Base-by-base conservation (phyloP, 2,888 invertebrate genomes). In the Xestoiulus laeticollis region DNA sequence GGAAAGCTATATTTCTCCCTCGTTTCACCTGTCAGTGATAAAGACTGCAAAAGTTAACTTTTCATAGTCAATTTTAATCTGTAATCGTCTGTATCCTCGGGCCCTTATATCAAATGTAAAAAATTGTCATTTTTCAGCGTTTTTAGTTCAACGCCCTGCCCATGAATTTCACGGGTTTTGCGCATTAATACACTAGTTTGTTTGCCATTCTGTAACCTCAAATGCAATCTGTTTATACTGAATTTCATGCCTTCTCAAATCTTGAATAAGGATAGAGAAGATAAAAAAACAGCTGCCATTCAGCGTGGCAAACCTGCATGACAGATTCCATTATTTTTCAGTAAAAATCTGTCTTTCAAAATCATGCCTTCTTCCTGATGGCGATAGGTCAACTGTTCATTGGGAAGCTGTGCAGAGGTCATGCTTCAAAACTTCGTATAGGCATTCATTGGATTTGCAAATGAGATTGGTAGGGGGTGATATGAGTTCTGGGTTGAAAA, bases 121-220 rank as follows among this genome's bases (percentile, higher is more conserved):
- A 78, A 78, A 30, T 78, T 78, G 1, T 26, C 26, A 78, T 78
- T 78, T 30, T 30, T 78, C 78, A 22, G 8, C 30, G 78, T 68
- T 78, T 78, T 68, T 78, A 78, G 78, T 78, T 78, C 78, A 78
- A 26, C 78, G 78, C 78, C 78, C 78, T 78, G 78, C 78, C 78
- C 78, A 78, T 78, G 78, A 78, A 30, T 78, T 78, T 78, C 78
- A 78, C 78, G 78, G 78, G 78, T 78, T 78, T 30, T 26, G 16
- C 30, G 3, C 78, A 14, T 6, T 78, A 78, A 26, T 78, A 78
- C 78, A 26, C 30, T 30, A 4, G 78, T 78, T 78, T 30, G 78
- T 78, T 78, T 78, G 14, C 26, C 3, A 78, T 26, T 78, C 78
- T 78, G 78, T 78, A 78, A 78, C 78, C 78, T 30, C 78, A 12